Evolutionary conservation across 1,140 invertebrate genomes (phyloP), one percentile per base, ranked within the genome.

Genomic region (Drosophila grimshawi): DNA sequence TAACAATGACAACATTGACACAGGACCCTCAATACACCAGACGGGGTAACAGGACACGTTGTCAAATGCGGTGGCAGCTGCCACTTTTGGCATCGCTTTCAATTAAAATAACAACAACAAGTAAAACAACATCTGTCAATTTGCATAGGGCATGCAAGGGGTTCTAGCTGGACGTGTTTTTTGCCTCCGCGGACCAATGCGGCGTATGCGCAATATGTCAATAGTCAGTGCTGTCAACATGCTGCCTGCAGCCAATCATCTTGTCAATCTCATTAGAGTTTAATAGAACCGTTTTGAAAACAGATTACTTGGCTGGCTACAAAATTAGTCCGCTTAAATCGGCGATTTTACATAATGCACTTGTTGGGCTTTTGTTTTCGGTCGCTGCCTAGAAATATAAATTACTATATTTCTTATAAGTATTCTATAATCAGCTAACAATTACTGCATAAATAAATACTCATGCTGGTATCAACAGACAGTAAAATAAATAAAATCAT

Each of bases 1-100:
- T 69, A 74, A 61, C 70, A 73, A 74, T 69, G 66, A 62, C 72
- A 74, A 69, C 64, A 68, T 73, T 69, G 65, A 69, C 71, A 70
- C 46, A 39, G 46, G 35, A 65, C 41, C 33, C 52, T 32, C 39
- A 35, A 8, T 10, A 61, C 32, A 35, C 45, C 8, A 46, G 29
- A n/a, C 11, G 3, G 5, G 32, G 10, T 19, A 27, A 27, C 33
- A 55, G 32, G 30, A 19, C 51, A 55, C n/a, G 57, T 74, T 74
- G 66, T 62, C 57, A 68, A 55, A 19, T 73, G 70, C 64, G 48
- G 64, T 68, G 56, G 65, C 65, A 68, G 59, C 43, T 74, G 71
- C 52, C 65, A 74, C 66, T 69, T 69, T 63, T 74, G 71, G 71
- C 71, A 74, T 74, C 66, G 59, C 37, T 74, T 74, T 62, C 71